Conservation (phyloP, 2,888 invertebrate species). For the Lycia hirtaria region DNA sequence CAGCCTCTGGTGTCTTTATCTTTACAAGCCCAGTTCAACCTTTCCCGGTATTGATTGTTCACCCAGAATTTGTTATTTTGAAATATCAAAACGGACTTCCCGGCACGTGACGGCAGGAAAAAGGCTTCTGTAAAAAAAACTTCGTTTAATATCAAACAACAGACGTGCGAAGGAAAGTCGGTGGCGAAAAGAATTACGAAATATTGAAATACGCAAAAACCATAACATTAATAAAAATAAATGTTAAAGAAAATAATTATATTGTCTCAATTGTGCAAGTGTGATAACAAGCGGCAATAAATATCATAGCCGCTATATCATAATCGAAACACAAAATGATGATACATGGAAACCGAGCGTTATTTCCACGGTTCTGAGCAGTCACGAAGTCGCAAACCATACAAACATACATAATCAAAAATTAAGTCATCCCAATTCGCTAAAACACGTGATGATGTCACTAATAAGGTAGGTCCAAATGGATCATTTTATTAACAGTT, state of each 20-base stretch:
- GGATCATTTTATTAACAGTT: slow-evolving; percentile 61
- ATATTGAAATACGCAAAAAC: too few relatives aligned
- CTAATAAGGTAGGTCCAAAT: slow-evolving; percentile 37
- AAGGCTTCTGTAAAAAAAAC: slow-evolving; percentile 69
- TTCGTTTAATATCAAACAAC: slow-evolving; percentile 14
- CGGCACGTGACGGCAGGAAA: slow-evolving; percentile 78
- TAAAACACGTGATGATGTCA: neutral
- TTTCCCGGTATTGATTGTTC: slow-evolving; percentile 77
- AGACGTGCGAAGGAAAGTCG: neutral
- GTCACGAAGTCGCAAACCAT: neutral
- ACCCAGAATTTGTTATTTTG: slow-evolving; percentile 79
- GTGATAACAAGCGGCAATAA: too few relatives aligned
- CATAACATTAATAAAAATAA: too few relatives aligned
- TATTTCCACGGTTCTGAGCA: neutral
- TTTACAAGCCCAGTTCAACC: slow-evolving; percentile 80
- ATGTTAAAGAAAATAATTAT: too few relatives aligned
- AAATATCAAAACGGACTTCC: slow-evolving; percentile 79
- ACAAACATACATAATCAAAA: neutral
- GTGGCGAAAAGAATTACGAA: too few relatives aligned
- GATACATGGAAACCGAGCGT: neutral
- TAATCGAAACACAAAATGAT: too few relatives aligned
- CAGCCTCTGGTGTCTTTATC: slow-evolving; percentile 77
- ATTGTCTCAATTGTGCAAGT: too few relatives aligned
- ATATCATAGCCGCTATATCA: too few relatives aligned
- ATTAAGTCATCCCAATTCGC: neutral